Percentiles rank a stretch among this genome's conserved stretches.
Evolutionary conservation across 2,797 vertebrate genomes (phyloP).

Genomic region (Tragopan temminckii): DNA sequence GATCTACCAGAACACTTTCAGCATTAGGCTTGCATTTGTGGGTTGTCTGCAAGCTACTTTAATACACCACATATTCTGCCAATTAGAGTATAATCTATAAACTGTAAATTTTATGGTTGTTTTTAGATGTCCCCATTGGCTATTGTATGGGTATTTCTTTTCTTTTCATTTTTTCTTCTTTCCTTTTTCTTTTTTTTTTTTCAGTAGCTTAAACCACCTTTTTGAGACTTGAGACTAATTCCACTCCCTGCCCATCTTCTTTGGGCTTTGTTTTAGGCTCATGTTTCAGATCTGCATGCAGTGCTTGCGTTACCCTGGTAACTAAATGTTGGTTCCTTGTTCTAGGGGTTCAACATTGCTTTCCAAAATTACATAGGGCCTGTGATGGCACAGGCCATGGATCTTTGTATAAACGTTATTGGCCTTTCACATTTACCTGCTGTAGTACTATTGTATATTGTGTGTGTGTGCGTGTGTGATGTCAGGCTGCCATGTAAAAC

Average conservation of each 20-base stretch:
- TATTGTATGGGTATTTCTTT: slow-evolving; percentile 9
- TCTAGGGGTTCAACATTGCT: slow-evolving; percentile 80
- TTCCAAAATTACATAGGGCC: slow-evolving; percentile 81
- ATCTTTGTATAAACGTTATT: slow-evolving; percentile 86
- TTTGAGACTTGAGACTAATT: slow-evolving; percentile 76
- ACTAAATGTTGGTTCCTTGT: slow-evolving; percentile 81
- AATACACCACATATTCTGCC: slow-evolving; percentile 63
- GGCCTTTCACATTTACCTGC: slow-evolving; percentile 87
- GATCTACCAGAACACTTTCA: slow-evolving; percentile 64
- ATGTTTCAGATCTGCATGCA: slow-evolving; percentile 86
- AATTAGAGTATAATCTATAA: slow-evolving; percentile 56
- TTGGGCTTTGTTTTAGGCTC: slow-evolving; percentile 81
- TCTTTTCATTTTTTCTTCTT: neutral
- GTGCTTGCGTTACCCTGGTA: slow-evolving; percentile 84
- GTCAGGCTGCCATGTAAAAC: slow-evolving; percentile 87
- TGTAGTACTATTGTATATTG: slow-evolving; percentile 87
- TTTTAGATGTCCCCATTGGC: slow-evolving; percentile 57
- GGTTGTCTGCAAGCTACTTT: slow-evolving; percentile 73
- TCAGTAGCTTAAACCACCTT: slow-evolving; percentile 6
- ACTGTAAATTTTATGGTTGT: slow-evolving; percentile 32
- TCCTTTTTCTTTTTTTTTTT: neutral
- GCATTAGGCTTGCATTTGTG: slow-evolving; percentile 76
- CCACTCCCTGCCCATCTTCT: slow-evolving; percentile 60
- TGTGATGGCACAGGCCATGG: slow-evolving; percentile 84
- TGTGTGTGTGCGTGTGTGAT: slow-evolving; percentile 82